A percentile compares a stretch with the other conserved stretches of the same genome.
Conservation (phyloP, 2,113 vertebrate genomes). For the Pampusana beccarii region DNA sequence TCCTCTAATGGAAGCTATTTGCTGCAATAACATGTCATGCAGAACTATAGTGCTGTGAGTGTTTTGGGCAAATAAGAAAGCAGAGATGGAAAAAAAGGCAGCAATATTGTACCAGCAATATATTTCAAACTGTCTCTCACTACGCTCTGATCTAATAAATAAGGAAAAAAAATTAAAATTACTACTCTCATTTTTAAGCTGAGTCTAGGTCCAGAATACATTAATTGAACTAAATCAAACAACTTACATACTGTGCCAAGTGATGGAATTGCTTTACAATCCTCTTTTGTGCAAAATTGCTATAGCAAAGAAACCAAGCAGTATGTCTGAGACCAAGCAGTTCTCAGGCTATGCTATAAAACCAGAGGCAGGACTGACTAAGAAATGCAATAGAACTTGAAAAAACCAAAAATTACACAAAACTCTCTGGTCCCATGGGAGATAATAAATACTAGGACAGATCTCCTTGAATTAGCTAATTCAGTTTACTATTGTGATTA, state of each 20-base stretch:
- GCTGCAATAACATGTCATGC: conserved; percentile 67
- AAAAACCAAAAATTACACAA: not conserved
- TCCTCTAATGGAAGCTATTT: conserved; percentile 76
- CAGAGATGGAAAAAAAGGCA: conserved; percentile 24
- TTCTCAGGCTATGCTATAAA: not conserved
- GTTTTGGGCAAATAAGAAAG: conserved; percentile 50
- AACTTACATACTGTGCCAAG: not conserved
- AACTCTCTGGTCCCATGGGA: not conserved
- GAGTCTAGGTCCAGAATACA: not conserved
- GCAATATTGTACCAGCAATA: not conserved
- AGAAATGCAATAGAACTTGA: not conserved
- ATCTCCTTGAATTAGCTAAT: not conserved
- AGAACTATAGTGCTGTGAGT: conserved; percentile 24
- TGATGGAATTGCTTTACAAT: not conserved
- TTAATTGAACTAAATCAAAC: not conserved
- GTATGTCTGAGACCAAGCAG: accelerated
- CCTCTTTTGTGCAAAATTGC: not conserved
- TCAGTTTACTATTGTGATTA: not conserved
- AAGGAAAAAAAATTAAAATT: not conserved
- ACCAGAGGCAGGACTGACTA: not conserved
- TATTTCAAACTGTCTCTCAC: not conserved
- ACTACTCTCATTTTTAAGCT: not conserved
- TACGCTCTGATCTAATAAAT: not conserved
- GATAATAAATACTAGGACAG: not conserved
- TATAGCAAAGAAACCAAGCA: accelerated